Conservation (phyloP, 2,113 vertebrate genomes). For the Tricholaema leucomelas region DNA sequence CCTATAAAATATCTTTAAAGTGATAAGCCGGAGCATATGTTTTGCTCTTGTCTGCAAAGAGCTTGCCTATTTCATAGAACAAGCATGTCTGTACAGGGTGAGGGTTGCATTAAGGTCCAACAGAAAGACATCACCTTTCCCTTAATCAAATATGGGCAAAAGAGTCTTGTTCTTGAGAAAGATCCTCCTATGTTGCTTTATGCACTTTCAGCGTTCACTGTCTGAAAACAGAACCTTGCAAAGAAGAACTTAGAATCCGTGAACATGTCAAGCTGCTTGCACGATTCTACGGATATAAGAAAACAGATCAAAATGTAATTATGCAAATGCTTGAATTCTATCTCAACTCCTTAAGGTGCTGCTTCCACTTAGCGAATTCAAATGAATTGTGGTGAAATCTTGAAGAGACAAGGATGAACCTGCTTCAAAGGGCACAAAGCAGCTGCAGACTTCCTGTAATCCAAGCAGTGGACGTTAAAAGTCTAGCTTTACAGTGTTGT, state of each 20-base stretch:
- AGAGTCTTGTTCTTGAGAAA: background rate
- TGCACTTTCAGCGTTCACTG: background rate
- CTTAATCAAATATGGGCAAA: background rate
- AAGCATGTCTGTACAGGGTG: background rate
- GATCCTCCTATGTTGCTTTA: background rate
- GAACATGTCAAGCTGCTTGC: background rate
- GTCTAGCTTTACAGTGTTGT: background rate
- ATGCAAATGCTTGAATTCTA: constrained; percentile 24
- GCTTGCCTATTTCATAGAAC: background rate
- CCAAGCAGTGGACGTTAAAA: background rate
- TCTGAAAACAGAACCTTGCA: background rate
- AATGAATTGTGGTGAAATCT: background rate
- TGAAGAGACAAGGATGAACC: background rate
- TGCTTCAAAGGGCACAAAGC: background rate
- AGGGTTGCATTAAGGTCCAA: background rate
- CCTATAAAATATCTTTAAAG: background rate
- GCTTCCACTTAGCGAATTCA: background rate
- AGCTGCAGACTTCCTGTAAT: background rate
- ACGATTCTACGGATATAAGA: background rate
- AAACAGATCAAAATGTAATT: constrained; percentile 57
- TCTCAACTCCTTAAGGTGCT: constrained; percentile 35
- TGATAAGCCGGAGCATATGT: background rate
- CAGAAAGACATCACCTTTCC: background rate
- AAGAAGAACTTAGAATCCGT: background rate
- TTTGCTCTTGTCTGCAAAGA: background rate